Percentiles rank a stretch among this genome's conserved stretches.
Conservation (phyloP, 2,113 vertebrate species). For the Chamaea fasciata region DNA sequence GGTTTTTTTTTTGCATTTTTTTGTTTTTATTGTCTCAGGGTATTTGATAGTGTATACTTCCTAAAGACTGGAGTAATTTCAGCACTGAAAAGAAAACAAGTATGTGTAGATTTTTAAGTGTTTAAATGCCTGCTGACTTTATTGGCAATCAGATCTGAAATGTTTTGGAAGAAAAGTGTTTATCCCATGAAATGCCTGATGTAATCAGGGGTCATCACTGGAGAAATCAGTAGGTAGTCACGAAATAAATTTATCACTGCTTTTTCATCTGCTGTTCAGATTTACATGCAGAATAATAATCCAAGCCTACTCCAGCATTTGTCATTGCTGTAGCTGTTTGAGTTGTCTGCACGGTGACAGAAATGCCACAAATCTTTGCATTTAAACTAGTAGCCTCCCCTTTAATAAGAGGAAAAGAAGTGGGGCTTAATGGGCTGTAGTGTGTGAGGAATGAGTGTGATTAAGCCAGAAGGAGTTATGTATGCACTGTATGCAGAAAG, state of each 20-base stretch:
- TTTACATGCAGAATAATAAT: neutral
- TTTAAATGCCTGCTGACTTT: neutral
- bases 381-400: neutral
- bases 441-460: accelerated
- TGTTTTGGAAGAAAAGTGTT: neutral
- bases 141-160: neutral
- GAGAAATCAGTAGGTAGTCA: neutral
- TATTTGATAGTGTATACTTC: neutral
- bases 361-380: neutral
- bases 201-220: neutral
- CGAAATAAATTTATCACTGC: neutral
- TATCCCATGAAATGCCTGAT: neutral
- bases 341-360: neutral
- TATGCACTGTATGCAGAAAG: neutral
- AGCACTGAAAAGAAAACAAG: neutral
- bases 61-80: neutral
- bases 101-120: neutral
- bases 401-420: neutral
- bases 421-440: neutral
- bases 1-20: neutral
- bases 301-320: neutral
- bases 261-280: neutral
- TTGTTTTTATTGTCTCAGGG: neutral
- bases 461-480: neutral
- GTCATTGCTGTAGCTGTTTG: neutral